Base-by-base conservation (phyloP, 37 sponge, comb jelly and placozoan genomes). In the Chondrosia reniformis region DNA sequence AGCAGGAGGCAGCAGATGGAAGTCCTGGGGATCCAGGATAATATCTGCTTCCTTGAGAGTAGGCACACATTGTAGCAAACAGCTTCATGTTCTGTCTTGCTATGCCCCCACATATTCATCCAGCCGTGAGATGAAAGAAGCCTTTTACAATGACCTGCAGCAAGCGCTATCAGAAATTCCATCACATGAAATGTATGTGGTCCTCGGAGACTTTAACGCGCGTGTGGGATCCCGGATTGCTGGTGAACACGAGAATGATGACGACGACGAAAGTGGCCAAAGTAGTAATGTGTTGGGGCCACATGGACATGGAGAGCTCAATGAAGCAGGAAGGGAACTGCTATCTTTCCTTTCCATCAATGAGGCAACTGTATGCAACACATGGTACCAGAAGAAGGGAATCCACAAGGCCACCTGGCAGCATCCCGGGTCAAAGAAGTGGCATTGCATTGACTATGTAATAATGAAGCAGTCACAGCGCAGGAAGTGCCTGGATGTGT, bases 361-460 rank as follows among this genome's bases (percentile, higher is more conserved):
- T n/a, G n/a, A n/a, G n/a, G n/a, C n/a, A n/a, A n/a, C n/a, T n/a
- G n/a, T n/a, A n/a, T n/a, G 75, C 52, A 76, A 76, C 55, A 76
- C 84, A 31, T 36, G 9, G 76, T 74, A 39, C 63, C 31, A 74
- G 54, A 74, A 57, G 76, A 82, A 52, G 76, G n/a, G 40, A 4
- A 55, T 73, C 6, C 39, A 81, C 62, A 25, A 82, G 66, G 33
- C 63, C 61, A 82, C 81, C 10, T 80, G 81, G 81, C 81, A 80
- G 55, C 81, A 80, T 46, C 81, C 72, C 33, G 81, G 81, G 15
- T 62, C 45, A 21, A 76, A 76, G 38, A 52, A 49, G 56, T 76
- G 77, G 77, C 77, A 76, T 5, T 76, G 77, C 55, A 81, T 81
- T 81, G 74, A 81, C 28, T 81, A 81, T 55, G 56, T 55, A 24